Evolutionary conservation across 2,888 invertebrate genomes (phyloP), one percentile per base, ranked within the genome.

Genomic region (Apeira syringaria): DNA sequence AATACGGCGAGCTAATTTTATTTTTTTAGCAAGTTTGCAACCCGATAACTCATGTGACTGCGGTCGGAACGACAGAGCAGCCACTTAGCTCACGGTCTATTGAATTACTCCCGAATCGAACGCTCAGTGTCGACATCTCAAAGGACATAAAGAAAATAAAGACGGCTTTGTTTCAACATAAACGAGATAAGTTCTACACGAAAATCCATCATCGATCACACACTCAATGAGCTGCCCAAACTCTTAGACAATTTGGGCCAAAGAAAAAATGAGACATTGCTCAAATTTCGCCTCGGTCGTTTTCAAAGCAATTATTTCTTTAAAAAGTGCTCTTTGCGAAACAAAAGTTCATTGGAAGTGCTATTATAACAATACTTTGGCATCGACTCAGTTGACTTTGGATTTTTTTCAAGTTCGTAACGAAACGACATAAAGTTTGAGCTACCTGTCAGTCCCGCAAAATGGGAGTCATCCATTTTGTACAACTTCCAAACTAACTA

Each of bases 391-490:
- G 51, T 51, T 47, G 62, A 57, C 57, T 63, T 56, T 60, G 52
- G 59, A 59, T 64, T 66, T 73, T 15, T 64, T 64, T 59, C 56
- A 49, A 74, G 70, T 68, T 69, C 64, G 63, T 72, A 77, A 76
- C 74, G 63, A 72, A 77, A 76, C 74, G 71, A 73, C 62, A 61
- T 56, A 59, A 63, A 70, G 61, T 74, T 74, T 56, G 61, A 64
- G 66, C 67, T 71, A 70, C 68, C 74, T 79, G 80, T 80, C 78
- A 77, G 74, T 71, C 58, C 52, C 57, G 51, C 64, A 59, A 71
- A 80, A 79, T 75, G 69, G 71, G 69, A 73, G 77, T 79, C 72
- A 76, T 82, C 80, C 74, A 70, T 80, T 80, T 80, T 68, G 72
- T 74, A 74, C 66, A 69, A 78, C 68, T 74, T 68, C 60, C 68